Evolutionary conservation across 1,140 invertebrate species (phyloP), one percentile per base, ranked within the genome.

Genomic region (Penaeus japonicus): DNA sequence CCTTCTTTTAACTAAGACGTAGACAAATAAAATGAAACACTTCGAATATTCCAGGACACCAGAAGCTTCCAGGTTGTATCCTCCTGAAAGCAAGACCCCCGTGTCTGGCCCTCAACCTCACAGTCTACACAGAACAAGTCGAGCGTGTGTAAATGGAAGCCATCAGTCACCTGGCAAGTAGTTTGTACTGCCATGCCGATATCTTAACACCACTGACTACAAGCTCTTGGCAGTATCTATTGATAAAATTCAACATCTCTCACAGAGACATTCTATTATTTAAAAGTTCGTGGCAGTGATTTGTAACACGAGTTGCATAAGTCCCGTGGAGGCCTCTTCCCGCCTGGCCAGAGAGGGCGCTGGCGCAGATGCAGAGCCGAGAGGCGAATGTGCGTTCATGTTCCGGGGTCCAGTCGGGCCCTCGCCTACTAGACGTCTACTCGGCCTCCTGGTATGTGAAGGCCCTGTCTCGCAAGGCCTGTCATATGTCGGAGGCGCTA

Each of bases 241-340:
- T 82, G 86, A 88, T 83, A 84, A 84, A 83, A 84, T 78, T 88
- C 73, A 65, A 84, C 80, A 88, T 88, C 80, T 84, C 80, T 73
- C 81, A 57, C 65, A 84, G 80, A 73, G 70, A 88, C 20, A 88
- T 83, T 80, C 57, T 78, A 88, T 83, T 88, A 88, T 83, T 55
- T 77, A 84, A 84, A 88, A 77, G 80, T 89, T 89, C 53, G 82
- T 89, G 87, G 87, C 87, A 89, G 87, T 89, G 87, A 89, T 89
- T 89, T 84, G 87, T 89, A 89, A 89, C 87, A 85, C 62, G 53
- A 85, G 87, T 89, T 89, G 87, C 87, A 89, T 89, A 89, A 84
- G 47, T 84, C 87, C 87, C 87, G 87, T 83, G 65, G 54, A 70
- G 55, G 82, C 57, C 87, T 85, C 82, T 73, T 32, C 77, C 87